phyloP scores from a whole-genome alignment of 2,888 invertebrate genomes.

The Seira sanloemensis region DNA sequence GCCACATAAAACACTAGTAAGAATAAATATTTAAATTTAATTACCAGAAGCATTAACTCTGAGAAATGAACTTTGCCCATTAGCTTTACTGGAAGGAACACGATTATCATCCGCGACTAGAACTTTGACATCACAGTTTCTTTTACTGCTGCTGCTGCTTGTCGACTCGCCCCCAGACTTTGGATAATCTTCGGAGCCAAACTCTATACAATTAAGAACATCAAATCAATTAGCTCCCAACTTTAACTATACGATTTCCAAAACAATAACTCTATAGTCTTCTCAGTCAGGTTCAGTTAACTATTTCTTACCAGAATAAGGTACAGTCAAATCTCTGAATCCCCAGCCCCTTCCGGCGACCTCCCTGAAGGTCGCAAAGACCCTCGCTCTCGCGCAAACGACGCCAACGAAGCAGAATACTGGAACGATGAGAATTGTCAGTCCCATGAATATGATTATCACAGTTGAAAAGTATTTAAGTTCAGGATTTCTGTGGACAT shows the following conservation, averaged over 20 bases:
- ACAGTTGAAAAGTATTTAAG: slow-evolving; percentile 58
- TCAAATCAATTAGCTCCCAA: background rate
- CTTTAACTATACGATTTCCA: background rate
- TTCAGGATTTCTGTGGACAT: slow-evolving; percentile 40
- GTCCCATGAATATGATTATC: slow-evolving; percentile 65
- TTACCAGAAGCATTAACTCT: background rate
- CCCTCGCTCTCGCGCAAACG: slow-evolving; percentile 54
- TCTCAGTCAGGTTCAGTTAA: no score
- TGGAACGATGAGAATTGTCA: slow-evolving; percentile 65
- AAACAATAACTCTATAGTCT: no score
- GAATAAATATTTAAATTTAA: no score
- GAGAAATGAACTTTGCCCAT: background rate
- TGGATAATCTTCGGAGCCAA: slow-evolving; percentile 47
- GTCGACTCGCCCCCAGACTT: slow-evolving; percentile 21
- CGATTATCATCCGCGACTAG: slow-evolving; percentile 55
- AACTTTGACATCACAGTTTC: slow-evolving; percentile 47
- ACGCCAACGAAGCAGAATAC: slow-evolving; percentile 61
- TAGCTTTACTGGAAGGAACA: slow-evolving; percentile 36
- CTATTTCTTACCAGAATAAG: slow-evolving; percentile 64
- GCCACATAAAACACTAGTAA: no score
- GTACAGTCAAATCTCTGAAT: slow-evolving; percentile 44
- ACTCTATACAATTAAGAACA: slow-evolving; percentile 44
- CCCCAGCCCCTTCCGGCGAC: slow-evolving; percentile 45
- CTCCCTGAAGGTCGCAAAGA: slow-evolving; percentile 47
- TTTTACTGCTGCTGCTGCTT: background rate